phyloP scores from a whole-genome alignment of 2,797 vertebrate genomes.

The Premnoplex brunnescens region DNA sequence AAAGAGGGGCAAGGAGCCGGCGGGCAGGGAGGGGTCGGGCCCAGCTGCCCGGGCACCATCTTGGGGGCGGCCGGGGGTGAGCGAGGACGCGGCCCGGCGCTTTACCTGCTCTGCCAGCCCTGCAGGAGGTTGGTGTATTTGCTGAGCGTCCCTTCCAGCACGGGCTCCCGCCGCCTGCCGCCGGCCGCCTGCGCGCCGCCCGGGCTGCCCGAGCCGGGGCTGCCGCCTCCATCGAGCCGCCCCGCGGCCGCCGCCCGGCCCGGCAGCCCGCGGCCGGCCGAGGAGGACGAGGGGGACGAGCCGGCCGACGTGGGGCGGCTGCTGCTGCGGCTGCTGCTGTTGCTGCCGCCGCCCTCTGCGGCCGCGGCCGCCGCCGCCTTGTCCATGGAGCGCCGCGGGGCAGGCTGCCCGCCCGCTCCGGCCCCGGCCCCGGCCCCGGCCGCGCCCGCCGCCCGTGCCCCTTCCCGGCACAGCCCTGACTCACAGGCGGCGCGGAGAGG shows the following conservation, averaged over 20 bases:
- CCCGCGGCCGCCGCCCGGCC: conserved; percentile 34
- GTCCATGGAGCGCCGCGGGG: too few species aligned
- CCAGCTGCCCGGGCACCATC: conserved; percentile 34
- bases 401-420: too few species aligned
- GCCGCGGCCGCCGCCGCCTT: background rate
- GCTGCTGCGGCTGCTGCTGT: conserved; percentile 79
- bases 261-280: conserved; percentile 43
- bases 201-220: conserved; percentile 68
- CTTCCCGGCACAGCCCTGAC: conserved; percentile 68
- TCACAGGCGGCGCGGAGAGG: conserved; percentile 51
- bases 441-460: background rate
- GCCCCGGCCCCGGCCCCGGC: conserved; percentile 11
- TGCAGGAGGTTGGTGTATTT: conserved; percentile 98
- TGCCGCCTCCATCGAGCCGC: conserved; percentile 59
- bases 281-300: conserved; percentile 73
- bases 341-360: conserved; percentile 50
- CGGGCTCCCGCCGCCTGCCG: conserved; percentile 71
- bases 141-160: conserved; percentile 91
- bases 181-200: conserved; percentile 67
- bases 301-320: conserved; percentile 79
- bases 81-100: background rate
- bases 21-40: background rate
- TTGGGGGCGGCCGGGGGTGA: conserved; percentile 19
- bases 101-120: conserved; percentile 97
- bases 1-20: background rate